Evolutionary conservation across 2,888 invertebrate species (phyloP), one percentile per base, ranked within the genome.

Genomic region (Erynnis tages): DNA sequence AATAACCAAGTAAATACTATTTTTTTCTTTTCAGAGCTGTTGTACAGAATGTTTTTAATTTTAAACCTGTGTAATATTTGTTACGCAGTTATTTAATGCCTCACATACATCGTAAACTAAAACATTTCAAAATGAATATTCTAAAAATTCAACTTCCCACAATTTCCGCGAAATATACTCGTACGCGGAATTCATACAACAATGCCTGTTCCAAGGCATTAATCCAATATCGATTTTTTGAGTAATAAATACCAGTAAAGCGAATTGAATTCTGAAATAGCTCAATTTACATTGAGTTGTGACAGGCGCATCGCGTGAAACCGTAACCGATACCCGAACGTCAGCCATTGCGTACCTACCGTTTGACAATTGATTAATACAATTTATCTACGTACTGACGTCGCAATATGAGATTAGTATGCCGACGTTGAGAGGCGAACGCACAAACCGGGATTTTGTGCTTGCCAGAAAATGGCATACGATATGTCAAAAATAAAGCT

Each of bases 291-390:
- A 70, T 73, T 69, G 69, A 62, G 63, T 67, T 71, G 66, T 70
- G 71, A 73, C 67, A 67, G 56, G 45, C 53, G 54, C 46, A 44
- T 48, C 54, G 37, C 58, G 60, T 66, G 72, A 66, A 70, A 76
- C 67, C 62, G 59, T 67, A 76, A 38, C 47, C 34, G 25, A 49
- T 41, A 41, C 34, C 41, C 65, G 70, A 63, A 66, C 58, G 61
- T 71, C 64, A 70, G 63, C 69, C 68, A 70, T 73, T 74, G 72
- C 69, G 67, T 66, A 65, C 55, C 59, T 66, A 65, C 55, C 59
- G 73, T 76, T 75, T 78, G 84, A 85, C 85, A 84, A 83, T 82
- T 82, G 85, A 86, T 85, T 86, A 86, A 87, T 87, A 81, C 86
- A 83, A 87, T 85, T 74, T 73, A 79, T 74, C 77, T 63, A 61